phyloP scores from a whole-genome alignment of 2,888 invertebrate genomes.

The Conchocele bisecta region DNA sequence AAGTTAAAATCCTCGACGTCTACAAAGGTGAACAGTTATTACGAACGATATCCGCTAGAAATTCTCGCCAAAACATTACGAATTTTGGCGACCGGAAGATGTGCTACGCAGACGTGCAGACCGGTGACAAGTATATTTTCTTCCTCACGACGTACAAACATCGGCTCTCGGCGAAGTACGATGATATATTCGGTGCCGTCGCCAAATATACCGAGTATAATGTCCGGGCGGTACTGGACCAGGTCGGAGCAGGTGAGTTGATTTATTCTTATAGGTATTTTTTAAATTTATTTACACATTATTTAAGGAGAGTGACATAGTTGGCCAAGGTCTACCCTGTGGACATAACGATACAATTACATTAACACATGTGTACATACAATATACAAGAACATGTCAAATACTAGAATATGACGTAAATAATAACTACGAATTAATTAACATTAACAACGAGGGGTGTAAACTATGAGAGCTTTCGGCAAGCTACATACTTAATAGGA shows the following conservation, averaged over 20 bases:
- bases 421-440: no score
- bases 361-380: no score
- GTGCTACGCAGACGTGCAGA: slow-evolving; percentile 79
- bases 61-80: slow-evolving; percentile 66
- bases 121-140: slow-evolving; percentile 76
- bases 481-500: no score
- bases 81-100: slow-evolving; percentile 80
- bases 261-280: no score
- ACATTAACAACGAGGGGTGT: no score
- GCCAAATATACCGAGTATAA: slow-evolving; percentile 69
- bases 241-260: slow-evolving; percentile 72
- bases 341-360: no score
- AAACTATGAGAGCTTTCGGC: no score
- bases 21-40: slow-evolving; percentile 68
- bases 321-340: no score
- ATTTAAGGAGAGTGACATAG: no score
- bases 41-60: slow-evolving; percentile 45
- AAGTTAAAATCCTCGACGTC: slow-evolving; percentile 69
- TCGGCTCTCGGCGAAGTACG: slow-evolving; percentile 80
- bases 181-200: slow-evolving; percentile 81
- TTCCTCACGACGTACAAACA: slow-evolving; percentile 77
- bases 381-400: no score
- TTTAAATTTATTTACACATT: no score
- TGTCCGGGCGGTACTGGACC: slow-evolving; percentile 72
- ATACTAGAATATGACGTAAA: no score